A percentile compares a stretch with the other conserved stretches of the same genome.
Conservation (phyloP, 2,113 vertebrate species). For the Neoarius graeffei region DNA sequence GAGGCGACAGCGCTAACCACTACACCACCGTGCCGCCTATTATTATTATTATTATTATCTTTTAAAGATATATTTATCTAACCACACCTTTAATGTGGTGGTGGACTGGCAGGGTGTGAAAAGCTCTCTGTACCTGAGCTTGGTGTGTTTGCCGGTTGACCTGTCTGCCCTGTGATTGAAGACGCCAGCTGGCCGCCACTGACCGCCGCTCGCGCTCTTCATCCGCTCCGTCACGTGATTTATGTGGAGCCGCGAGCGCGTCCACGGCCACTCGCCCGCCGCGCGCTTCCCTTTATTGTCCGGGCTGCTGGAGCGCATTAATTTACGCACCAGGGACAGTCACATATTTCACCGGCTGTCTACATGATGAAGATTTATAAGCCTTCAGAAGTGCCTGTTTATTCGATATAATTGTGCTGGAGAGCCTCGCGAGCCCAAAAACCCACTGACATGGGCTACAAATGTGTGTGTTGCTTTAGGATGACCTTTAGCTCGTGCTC, state of each 20-base stretch:
- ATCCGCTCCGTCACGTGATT: slow-evolving; percentile 50
- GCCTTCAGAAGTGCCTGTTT: slow-evolving; percentile 49
- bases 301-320: slow-evolving; percentile 44
- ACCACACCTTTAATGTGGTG: background rate
- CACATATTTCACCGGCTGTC: slow-evolving; percentile 53
- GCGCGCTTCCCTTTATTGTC: slow-evolving; percentile 34
- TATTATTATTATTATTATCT: background rate
- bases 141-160: background rate
- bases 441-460: background rate
- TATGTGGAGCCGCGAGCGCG: slow-evolving; percentile 39
- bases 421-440: slow-evolving; percentile 32
- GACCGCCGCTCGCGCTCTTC: slow-evolving; percentile 30
- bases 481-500: slow-evolving; percentile 14
- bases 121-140: background rate
- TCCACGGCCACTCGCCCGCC: slow-evolving; percentile 37
- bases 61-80: too few species aligned
- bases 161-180: slow-evolving; percentile 32
- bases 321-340: slow-evolving; percentile 48
- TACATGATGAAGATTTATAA: slow-evolving; percentile 54
- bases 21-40: background rate
- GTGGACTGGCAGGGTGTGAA: background rate
- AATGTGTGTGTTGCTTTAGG: background rate
- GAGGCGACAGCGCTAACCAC: too few species aligned
- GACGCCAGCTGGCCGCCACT: slow-evolving; percentile 45
- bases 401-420: slow-evolving; percentile 48